phyloP scores from a whole-genome alignment of 2,797 vertebrate species.

The Myripristis jacobus region DNA sequence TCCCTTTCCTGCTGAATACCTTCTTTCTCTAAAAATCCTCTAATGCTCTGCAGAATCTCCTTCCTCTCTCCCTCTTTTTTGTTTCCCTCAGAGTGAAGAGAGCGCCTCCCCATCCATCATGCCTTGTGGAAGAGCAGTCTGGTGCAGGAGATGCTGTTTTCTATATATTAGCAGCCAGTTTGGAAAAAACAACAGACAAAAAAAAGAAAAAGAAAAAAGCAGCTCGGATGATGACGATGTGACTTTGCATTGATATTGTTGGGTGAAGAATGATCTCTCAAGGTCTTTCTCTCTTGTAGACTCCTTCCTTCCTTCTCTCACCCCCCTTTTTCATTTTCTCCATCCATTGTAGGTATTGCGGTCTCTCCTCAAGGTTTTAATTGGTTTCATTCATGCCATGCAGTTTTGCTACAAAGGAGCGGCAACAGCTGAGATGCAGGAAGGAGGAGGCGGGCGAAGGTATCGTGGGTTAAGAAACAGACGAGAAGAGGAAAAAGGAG shows the following conservation, averaged over 20 bases:
- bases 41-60: constrained; percentile 53
- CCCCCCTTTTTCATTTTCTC: constrained; percentile 35
- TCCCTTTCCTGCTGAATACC: constrained; percentile 52
- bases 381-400: constrained; percentile 83
- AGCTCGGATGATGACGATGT: constrained; percentile 30
- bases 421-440: constrained; percentile 71
- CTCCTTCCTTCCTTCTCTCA: constrained; percentile 19
- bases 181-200: no score
- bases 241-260: constrained; percentile 57
- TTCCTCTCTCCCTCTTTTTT: constrained; percentile 41
- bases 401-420: constrained; percentile 79
- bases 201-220: constrained; percentile 1
- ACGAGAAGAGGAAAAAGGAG: constrained; percentile 56
- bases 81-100: constrained; percentile 36
- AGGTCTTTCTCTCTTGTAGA: constrained; percentile 27
- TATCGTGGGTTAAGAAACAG: constrained; percentile 21
- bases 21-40: constrained; percentile 49
- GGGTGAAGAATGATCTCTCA: constrained; percentile 31
- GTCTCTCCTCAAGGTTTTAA: constrained; percentile 57
- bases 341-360: constrained; percentile 52
- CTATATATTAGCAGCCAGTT: constrained; percentile 52
- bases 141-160: constrained; percentile 55
- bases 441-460: constrained; percentile 32
- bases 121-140: constrained; percentile 39
- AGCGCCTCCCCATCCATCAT: constrained; percentile 48